These are phyloP conservation scores for Salticus scenicus DNA, from an alignment of 2,888 invertebrate species.

Conservation along the genomic window DNA sequence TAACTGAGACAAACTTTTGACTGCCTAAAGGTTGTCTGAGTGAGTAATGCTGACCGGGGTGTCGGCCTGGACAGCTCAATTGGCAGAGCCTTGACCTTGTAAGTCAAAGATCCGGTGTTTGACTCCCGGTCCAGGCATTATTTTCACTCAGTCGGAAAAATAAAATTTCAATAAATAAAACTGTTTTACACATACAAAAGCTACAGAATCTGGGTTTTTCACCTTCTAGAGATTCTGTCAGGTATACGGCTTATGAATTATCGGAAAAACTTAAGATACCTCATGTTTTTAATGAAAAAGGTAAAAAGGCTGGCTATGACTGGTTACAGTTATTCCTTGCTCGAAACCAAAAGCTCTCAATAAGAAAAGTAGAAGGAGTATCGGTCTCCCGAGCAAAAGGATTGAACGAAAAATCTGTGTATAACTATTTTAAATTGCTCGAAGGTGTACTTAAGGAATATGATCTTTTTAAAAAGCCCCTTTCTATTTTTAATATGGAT, in stretches of 20 bases:
- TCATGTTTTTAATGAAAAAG: conserved; percentile 46
- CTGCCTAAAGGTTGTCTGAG: no score
- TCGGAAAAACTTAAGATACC: conserved; percentile 19
- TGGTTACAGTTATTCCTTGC: conserved; percentile 39
- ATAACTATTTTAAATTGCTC: not conserved
- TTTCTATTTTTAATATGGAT: not conserved
- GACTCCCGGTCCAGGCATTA: no score
- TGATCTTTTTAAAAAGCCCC: not conserved
- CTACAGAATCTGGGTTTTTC: no score
- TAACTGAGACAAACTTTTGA: no score
- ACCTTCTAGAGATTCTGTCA: not conserved
- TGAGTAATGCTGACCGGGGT: no score
- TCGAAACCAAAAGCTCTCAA: conserved; percentile 23
- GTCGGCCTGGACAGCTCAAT: no score
- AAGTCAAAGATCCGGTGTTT: no score
- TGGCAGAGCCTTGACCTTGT: no score
- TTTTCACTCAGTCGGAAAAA: no score
- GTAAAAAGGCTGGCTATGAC: conserved; percentile 54
- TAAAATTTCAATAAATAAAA: no score
- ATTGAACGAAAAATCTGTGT: not conserved
- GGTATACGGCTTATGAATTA: conserved; percentile 34
- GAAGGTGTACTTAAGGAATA: not conserved
- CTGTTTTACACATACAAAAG: no score
- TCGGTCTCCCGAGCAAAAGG: not conserved
- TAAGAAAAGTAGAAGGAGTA: not conserved